Conservation (phyloP, 2,797 vertebrate genomes). For the Clarias laeviceps region DNA sequence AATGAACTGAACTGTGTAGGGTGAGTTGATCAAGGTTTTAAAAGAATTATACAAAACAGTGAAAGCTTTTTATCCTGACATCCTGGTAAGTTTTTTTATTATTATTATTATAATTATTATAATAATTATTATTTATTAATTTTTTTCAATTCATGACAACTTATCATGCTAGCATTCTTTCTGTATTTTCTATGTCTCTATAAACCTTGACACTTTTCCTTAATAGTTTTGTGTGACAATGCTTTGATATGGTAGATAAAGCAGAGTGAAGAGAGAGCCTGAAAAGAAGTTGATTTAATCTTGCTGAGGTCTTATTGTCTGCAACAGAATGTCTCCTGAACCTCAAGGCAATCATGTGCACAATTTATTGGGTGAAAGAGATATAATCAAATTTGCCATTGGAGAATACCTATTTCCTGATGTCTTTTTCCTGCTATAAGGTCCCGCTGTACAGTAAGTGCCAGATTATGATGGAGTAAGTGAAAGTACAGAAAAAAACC, state of each 20-base stretch:
- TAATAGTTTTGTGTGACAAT: slow-evolving; percentile 9
- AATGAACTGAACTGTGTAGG: not conserved
- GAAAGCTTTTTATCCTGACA: not conserved
- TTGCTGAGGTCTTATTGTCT: slow-evolving; percentile 12
- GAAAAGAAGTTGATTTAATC: slow-evolving; percentile 41
- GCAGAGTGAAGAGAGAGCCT: slow-evolving; percentile 27
- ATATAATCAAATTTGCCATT: slow-evolving; percentile 37
- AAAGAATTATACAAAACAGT: not conserved
- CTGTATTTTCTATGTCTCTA: not conserved
- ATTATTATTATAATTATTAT: too few relatives aligned
- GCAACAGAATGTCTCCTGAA: slow-evolving; percentile 25
- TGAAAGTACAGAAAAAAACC: not conserved
- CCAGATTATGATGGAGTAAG: slow-evolving; percentile 18
- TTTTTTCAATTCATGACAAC: not conserved
- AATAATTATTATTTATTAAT: too few relatives aligned
- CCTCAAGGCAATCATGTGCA: slow-evolving; percentile 15
- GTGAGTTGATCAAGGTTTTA: not conserved
- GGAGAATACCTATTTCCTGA: slow-evolving; percentile 9
- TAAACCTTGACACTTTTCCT: not conserved
- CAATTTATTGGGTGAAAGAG: slow-evolving; percentile 16
- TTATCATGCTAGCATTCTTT: not conserved
- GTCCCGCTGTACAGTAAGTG: slow-evolving; percentile 5
- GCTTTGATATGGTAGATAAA: slow-evolving; percentile 25
- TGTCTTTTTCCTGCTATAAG: slow-evolving; percentile 3
- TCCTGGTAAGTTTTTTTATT: not conserved